A percentile compares a stretch with the other conserved stretches of the same genome.
These are phyloP conservation scores for Eupithecia abbreviata DNA, from an alignment of 2,888 invertebrate species.

Conservation along the genomic window DNA sequence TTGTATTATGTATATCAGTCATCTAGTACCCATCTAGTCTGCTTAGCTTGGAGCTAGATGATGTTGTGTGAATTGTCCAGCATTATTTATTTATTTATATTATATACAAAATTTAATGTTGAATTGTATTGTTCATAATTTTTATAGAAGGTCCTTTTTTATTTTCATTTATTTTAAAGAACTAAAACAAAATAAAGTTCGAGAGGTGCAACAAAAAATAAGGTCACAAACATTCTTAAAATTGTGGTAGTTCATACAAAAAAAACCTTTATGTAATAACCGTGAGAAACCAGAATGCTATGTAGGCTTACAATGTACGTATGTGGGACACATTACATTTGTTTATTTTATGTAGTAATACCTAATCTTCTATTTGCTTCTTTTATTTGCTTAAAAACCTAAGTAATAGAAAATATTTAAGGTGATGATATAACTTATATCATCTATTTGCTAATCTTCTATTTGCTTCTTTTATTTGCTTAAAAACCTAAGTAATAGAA, in stretches of 20 bases:
- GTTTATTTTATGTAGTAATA: slow-evolving; percentile 32
- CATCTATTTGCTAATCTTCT: not conserved
- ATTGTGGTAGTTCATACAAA: slow-evolving; percentile 33
- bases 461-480: slow-evolving; percentile 31
- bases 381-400: slow-evolving; percentile 14
- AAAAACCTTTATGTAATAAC: slow-evolving; percentile 39
- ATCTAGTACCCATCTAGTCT: too few relatives aligned
- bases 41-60: too few relatives aligned
- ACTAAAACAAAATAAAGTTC: not conserved
- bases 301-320: slow-evolving; percentile 13
- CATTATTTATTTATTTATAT: not conserved
- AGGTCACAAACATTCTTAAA: slow-evolving; percentile 38
- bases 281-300: slow-evolving; percentile 41
- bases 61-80: too few relatives aligned
- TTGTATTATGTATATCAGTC: too few relatives aligned
- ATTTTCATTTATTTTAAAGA: not conserved
- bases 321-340: slow-evolving; percentile 41
- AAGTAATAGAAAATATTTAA: not conserved
- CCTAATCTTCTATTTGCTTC: slow-evolving; percentile 23
- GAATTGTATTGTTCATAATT: not conserved
- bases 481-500: not conserved
- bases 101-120: not conserved
- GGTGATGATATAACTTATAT: not conserved
- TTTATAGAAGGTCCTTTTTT: not conserved
- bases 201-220: slow-evolving; percentile 19